Conservation (phyloP, 2,113 vertebrate species). For the Peromyscus maniculatus region DNA sequence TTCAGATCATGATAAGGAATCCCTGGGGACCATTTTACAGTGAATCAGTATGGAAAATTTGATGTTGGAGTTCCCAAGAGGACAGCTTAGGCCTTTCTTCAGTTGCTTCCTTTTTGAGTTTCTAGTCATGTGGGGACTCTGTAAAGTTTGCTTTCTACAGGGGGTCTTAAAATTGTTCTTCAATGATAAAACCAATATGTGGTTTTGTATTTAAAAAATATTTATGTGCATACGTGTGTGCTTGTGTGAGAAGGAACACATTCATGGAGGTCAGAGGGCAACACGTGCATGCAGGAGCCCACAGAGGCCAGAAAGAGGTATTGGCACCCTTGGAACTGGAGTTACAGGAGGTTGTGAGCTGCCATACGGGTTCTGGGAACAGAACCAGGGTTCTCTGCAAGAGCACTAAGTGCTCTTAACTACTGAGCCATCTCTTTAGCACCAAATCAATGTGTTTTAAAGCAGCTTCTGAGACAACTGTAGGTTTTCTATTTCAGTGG, state of each 20-base stretch:
- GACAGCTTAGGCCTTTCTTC: conserved; percentile 60
- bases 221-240: neutral
- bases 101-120: conserved; percentile 62
- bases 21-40: conserved; percentile 42
- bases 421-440: neutral
- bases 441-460: conserved; percentile 20
- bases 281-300: neutral
- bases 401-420: neutral
- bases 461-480: neutral
- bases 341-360: neutral
- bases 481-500: conserved; percentile 32
- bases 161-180: conserved; percentile 27
- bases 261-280: neutral
- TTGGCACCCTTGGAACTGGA: neutral
- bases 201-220: neutral
- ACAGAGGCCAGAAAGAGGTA: neutral
- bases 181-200: neutral
- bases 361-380: neutral
- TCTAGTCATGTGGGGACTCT: neutral
- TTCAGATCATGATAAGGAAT: conserved; percentile 69
- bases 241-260: neutral
- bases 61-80: conserved; percentile 60
- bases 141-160: conserved; percentile 48
- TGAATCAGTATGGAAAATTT: conserved; percentile 48
- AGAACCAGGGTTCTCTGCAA: neutral